A percentile compares a stretch with the other conserved stretches of the same genome.
Evolutionary conservation across 2,888 invertebrate species (phyloP).

Genomic region (Athalia circularis): DNA sequence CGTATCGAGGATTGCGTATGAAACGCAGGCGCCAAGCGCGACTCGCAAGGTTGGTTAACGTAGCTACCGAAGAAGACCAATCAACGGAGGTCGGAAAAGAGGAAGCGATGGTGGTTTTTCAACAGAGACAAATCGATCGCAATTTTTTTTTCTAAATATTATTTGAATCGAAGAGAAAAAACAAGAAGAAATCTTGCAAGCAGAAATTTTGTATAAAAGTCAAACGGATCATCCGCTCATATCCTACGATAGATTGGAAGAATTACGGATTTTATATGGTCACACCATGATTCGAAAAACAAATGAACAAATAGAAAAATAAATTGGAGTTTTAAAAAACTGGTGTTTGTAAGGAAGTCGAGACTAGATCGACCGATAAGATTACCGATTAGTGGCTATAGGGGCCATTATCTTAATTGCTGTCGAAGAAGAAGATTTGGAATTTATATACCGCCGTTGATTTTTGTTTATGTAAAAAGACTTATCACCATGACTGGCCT

Average conservation of each 20-base stretch:
- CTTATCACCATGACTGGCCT: constrained; percentile 66
- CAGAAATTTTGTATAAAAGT: too few species aligned
- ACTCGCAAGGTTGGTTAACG: neutral
- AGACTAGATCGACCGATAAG: neutral
- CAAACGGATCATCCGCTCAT: too few species aligned
- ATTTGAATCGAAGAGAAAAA: too few species aligned
- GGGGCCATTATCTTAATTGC: constrained; percentile 10
- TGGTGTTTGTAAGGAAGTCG: too few species aligned
- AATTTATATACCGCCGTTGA: neutral
- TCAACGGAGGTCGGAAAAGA: constrained; percentile 36
- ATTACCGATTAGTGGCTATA: neutral
- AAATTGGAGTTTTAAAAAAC: too few species aligned
- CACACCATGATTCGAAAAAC: too few species aligned
- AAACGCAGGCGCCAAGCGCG: constrained; percentile 35
- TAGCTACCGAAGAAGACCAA: constrained; percentile 39
- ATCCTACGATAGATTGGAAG: too few species aligned
- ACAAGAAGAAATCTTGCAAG: too few species aligned
- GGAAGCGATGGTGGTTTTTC: constrained; percentile 40
- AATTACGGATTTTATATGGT: too few species aligned
- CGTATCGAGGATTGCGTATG: constrained; percentile 38
- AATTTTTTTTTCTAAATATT: too few species aligned
- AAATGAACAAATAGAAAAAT: too few species aligned
- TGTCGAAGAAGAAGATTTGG: constrained; percentile 48
- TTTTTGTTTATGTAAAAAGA: constrained; percentile 57
- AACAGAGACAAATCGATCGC: too few species aligned